These are phyloP conservation scores for Virgularia gustaviana DNA, from an alignment of 92 coral and sea anemone genomes.

Conservation along the genomic window DNA sequence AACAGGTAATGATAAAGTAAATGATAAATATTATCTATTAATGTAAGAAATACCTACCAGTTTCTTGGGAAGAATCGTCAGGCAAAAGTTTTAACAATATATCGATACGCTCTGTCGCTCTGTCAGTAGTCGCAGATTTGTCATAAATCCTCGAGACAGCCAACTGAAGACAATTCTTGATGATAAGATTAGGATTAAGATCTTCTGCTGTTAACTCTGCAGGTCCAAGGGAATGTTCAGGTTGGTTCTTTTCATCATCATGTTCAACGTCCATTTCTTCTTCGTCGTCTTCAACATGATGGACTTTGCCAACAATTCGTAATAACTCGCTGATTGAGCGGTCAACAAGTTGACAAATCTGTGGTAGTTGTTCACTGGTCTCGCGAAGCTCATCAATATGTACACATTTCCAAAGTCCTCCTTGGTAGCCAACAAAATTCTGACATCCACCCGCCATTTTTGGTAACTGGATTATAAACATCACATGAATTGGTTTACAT, in stretches of 20 bases:
- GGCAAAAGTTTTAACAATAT: constrained; percentile 61
- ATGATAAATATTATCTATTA: neutral
- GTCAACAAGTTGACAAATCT: constrained; percentile 63
- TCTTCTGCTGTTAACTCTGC: neutral
- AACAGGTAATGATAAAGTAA: too few species aligned
- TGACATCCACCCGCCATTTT: constrained; percentile 72
- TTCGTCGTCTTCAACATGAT: neutral
- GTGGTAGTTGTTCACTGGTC: constrained; percentile 71
- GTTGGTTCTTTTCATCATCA: too few species aligned
- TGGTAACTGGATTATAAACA: constrained; percentile 74
- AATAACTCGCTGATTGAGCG: constrained; percentile 78
- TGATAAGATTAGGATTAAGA: neutral
- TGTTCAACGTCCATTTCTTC: constrained; percentile 4
- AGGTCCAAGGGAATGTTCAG: too few species aligned
- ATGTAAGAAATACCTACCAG: constrained; percentile 4
- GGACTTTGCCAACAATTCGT: constrained; percentile 27
- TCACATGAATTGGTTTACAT: constrained; percentile 59
- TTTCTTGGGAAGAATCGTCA: constrained; percentile 42
- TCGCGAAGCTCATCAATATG: constrained; percentile 83
- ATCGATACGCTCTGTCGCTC: constrained; percentile 66
- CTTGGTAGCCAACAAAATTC: constrained; percentile 77
- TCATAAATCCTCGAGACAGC: constrained; percentile 71
- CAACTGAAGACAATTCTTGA: constrained; percentile 65
- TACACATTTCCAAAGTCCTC: constrained; percentile 69
- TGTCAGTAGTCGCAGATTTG: constrained; percentile 47